These are phyloP conservation scores for Capra hircus DNA, from an alignment of 2,113 vertebrate genomes.

Conservation along the genomic window DNA sequence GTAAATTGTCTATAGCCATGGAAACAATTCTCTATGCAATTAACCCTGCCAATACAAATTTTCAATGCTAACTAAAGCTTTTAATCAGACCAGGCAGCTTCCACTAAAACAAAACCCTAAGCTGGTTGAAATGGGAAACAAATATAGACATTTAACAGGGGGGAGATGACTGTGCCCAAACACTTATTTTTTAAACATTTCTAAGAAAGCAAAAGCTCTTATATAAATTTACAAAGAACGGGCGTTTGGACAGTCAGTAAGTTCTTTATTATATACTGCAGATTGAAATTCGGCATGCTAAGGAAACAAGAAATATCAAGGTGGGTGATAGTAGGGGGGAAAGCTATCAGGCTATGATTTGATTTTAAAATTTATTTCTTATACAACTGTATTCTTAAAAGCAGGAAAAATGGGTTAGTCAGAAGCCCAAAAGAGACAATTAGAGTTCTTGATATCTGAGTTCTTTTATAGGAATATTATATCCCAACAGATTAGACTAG, in stretches of 20 bases:
- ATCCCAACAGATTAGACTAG: neutral
- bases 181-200: constrained; percentile 40
- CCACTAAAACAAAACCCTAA: neutral
- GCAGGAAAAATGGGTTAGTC: constrained; percentile 17
- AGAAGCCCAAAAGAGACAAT: neutral
- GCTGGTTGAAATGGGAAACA: neutral
- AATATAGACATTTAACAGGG: neutral
- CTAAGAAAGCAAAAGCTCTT: neutral
- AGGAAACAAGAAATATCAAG: constrained; percentile 8
- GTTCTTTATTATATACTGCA: neutral
- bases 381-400: neutral
- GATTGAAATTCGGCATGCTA: neutral
- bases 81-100: constrained; percentile 38
- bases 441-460: neutral
- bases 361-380: constrained; percentile 29
- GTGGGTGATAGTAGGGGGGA: neutral
- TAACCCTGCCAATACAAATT: constrained; percentile 53
- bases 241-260: neutral
- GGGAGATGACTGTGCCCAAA: neutral
- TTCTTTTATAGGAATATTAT: neutral
- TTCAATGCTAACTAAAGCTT: constrained; percentile 17
- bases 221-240: constrained; percentile 21
- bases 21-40: constrained; percentile 50
- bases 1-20: neutral
- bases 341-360: neutral